Evolutionary conservation across 2,888 invertebrate species (phyloP).

Genomic region (Himalopsyche tibetana): DNA sequence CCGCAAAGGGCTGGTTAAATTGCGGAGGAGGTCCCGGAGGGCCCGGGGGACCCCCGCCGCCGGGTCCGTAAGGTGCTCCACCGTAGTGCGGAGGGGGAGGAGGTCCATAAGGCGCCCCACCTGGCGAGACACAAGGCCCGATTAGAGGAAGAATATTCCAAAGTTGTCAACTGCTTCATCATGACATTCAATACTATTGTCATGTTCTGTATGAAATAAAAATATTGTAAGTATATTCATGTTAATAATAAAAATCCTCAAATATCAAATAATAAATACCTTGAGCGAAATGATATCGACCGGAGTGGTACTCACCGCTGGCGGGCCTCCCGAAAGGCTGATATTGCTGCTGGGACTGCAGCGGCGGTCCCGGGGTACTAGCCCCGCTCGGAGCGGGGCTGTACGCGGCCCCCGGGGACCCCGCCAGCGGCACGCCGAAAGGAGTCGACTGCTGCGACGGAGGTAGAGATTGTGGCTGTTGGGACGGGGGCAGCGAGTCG

Average conservation of each 20-base stretch:
- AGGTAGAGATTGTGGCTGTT: slow-evolving; percentile 81
- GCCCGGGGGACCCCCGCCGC: slow-evolving; percentile 81
- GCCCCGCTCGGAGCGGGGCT: slow-evolving; percentile 90
- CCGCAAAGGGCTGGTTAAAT: slow-evolving; percentile 50
- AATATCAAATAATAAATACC: slow-evolving; percentile 38
- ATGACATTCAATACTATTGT: not conserved
- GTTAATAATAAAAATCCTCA: not conserved
- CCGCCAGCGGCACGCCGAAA: slow-evolving; percentile 88
- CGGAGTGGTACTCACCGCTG: slow-evolving; percentile 72
- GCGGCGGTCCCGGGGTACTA: slow-evolving; percentile 83
- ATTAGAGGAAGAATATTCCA: slow-evolving; percentile 41
- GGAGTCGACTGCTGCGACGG: slow-evolving; percentile 79
- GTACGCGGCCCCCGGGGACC: slow-evolving; percentile 76
- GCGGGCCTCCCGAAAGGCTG: slow-evolving; percentile 80
- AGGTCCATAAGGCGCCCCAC: slow-evolving; percentile 82
- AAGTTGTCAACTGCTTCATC: not conserved
- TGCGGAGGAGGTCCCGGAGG: slow-evolving; percentile 45
- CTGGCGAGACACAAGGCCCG: slow-evolving; percentile 65
- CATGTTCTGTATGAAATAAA: not conserved
- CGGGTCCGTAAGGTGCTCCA: slow-evolving; percentile 77
- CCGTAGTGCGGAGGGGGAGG: slow-evolving; percentile 77
- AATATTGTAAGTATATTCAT: slow-evolving; percentile 8
- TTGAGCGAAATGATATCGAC: slow-evolving; percentile 43
- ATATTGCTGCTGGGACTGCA: slow-evolving; percentile 83
- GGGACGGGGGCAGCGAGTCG: slow-evolving; percentile 85